phyloP scores from a whole-genome alignment of 2,888 invertebrate species.

The Synanthedon formicaeformis region DNA sequence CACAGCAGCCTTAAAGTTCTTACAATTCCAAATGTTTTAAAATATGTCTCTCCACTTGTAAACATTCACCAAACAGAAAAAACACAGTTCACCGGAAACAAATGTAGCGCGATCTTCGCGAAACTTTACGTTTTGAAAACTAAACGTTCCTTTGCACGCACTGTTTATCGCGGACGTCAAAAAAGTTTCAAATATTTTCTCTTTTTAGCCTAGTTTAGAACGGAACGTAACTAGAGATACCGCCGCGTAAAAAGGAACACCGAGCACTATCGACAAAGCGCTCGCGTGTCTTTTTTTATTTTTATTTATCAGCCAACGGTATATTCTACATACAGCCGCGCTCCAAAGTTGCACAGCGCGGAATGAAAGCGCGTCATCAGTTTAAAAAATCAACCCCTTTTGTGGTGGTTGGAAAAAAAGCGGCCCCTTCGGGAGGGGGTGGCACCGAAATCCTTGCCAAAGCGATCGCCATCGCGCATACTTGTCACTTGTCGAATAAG shows the following conservation, averaged over 20 bases:
- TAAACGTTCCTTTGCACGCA: background rate
- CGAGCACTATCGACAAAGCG: constrained; percentile 63
- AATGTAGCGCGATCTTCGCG: constrained; percentile 9
- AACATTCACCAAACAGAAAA: background rate
- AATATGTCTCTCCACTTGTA: constrained; percentile 18
- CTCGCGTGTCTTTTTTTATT: constrained; percentile 45
- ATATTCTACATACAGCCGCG: constrained; percentile 52
- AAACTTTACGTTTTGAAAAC: constrained; percentile 12
- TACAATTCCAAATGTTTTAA: constrained; percentile 21
- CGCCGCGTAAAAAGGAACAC: constrained; percentile 48
- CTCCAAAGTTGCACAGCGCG: constrained; percentile 68
- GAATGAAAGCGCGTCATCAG: constrained; percentile 73
- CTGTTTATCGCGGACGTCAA: constrained; percentile 14
- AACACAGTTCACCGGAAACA: background rate
- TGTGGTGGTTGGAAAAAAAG: constrained; percentile 64
- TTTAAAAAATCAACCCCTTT: constrained; percentile 73
- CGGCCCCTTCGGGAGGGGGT: constrained; percentile 50
- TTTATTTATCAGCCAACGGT: constrained; percentile 58
- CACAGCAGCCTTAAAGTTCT: constrained; percentile 35
- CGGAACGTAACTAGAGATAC: constrained; percentile 42
- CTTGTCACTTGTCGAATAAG: constrained; percentile 70
- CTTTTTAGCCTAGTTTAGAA: constrained; percentile 24
- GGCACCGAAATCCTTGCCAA: constrained; percentile 66
- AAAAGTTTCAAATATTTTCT: constrained; percentile 31
- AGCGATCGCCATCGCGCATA: constrained; percentile 62